A percentile compares a stretch with the other conserved stretches of the same genome.
Conservation (phyloP, 2,113 vertebrate species). For the Leucosticte australis region DNA sequence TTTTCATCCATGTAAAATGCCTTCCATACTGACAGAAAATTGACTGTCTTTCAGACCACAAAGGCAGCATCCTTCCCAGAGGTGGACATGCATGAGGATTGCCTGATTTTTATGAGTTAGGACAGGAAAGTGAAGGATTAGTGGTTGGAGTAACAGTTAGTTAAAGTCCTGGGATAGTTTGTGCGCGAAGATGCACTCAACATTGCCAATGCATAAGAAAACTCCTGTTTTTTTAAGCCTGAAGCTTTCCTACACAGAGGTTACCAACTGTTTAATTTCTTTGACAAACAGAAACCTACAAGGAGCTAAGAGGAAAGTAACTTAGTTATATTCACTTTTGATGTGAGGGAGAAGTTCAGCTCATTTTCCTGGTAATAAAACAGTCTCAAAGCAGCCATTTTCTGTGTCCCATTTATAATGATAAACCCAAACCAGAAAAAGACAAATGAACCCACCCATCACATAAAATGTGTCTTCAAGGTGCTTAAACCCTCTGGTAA, state of each 20-base stretch:
- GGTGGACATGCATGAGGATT: not conserved
- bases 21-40: not conserved
- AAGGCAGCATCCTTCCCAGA: not conserved
- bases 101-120: not conserved
- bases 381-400: not conserved
- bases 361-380: not conserved
- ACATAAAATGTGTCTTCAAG: not conserved
- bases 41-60: not conserved
- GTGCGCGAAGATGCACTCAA: not conserved
- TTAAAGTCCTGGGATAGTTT: not conserved
- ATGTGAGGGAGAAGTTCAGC: not conserved
- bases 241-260: not conserved
- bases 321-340: not conserved
- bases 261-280: not conserved
- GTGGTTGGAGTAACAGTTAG: not conserved
- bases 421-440: not conserved
- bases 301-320: not conserved
- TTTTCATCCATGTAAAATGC: not conserved
- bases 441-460: not conserved
- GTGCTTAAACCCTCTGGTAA: not conserved
- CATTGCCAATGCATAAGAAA: not conserved
- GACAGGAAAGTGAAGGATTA: constrained; percentile 14
- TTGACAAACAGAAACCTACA: not conserved
- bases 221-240: not conserved
- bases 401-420: not conserved